Percentiles rank a stretch among this genome's conserved stretches.
Conservation (phyloP, 2,797 vertebrate species). For the Todus mexicanus region DNA sequence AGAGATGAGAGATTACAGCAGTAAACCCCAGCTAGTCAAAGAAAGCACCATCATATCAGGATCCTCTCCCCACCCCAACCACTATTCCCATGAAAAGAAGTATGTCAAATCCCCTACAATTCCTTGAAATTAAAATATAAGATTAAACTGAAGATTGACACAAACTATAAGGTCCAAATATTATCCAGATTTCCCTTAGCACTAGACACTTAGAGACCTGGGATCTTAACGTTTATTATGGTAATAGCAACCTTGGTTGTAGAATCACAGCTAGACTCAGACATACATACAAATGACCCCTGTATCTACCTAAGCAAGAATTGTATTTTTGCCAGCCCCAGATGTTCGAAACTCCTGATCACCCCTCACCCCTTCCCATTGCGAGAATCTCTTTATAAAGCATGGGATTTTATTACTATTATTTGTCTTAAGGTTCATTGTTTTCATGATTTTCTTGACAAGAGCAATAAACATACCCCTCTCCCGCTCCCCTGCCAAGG, state of each 20-base stretch:
- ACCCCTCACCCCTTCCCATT: background rate
- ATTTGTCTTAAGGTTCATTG: background rate
- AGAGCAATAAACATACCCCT: conserved; percentile 3
- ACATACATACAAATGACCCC: background rate
- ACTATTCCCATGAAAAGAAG: background rate
- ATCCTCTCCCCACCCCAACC: background rate
- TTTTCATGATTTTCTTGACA: conserved; percentile 23
- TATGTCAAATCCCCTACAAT: background rate
- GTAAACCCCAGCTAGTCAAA: background rate
- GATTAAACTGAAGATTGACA: background rate
- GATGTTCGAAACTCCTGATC: background rate
- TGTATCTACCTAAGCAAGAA: background rate
- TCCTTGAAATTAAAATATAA: background rate
- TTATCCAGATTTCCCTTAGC: background rate
- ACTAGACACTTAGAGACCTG: background rate
- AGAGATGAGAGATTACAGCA: background rate
- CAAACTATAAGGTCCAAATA: background rate
- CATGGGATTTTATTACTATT: background rate
- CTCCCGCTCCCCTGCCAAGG: background rate
- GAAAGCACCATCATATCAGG: background rate
- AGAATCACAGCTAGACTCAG: background rate
- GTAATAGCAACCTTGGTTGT: background rate
- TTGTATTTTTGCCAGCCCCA: background rate
- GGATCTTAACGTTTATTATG: background rate
- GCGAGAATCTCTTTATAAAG: background rate